Evolutionary conservation across 23 tunicate genomes (phyloP).

Genomic region (Aplidium turbinatum): DNA sequence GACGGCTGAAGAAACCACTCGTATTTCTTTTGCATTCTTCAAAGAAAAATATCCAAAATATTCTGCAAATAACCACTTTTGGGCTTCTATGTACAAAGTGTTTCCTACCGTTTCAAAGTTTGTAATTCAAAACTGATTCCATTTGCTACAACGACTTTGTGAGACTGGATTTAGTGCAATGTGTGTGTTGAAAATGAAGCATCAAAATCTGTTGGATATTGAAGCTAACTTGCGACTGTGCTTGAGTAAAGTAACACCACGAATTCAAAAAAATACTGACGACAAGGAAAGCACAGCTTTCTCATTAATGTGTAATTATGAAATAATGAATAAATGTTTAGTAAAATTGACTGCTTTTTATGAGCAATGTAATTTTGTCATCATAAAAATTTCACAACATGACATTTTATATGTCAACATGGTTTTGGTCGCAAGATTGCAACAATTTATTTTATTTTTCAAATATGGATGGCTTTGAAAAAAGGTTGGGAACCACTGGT

Average conservation of each 20-base stretch:
- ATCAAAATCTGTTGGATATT: slow-evolving; percentile 42
- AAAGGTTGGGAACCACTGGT: slow-evolving; percentile 36
- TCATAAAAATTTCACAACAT: slow-evolving; percentile 30
- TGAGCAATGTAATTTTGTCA: slow-evolving; percentile 11
- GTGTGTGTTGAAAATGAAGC: slow-evolving; percentile 51
- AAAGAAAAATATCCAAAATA: slow-evolving; percentile 42
- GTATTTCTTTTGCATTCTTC: slow-evolving; percentile 37
- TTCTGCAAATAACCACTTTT: slow-evolving; percentile 62
- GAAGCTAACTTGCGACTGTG: slow-evolving; percentile 41
- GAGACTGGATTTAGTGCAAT: slow-evolving; percentile 55
- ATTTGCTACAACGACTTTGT: slow-evolving; percentile 59
- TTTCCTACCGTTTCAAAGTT: slow-evolving; percentile 36
- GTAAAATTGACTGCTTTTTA: slow-evolving; percentile 19
- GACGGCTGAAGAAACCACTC: slow-evolving; percentile 33
- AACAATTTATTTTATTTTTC: slow-evolving; percentile 11
- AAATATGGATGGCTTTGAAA: slow-evolving; percentile 33
- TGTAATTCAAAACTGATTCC: slow-evolving; percentile 44
- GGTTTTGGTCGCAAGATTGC: slow-evolving; percentile 23
- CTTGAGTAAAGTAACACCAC: slow-evolving; percentile 39
- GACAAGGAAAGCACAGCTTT: slow-evolving; percentile 40
- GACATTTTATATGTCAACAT: slow-evolving; percentile 6
- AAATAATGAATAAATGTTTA: slow-evolving; percentile 22
- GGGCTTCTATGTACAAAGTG: slow-evolving; percentile 41
- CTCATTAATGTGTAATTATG: slow-evolving; percentile 34
- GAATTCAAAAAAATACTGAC: slow-evolving; percentile 39